A percentile compares a stretch with the other conserved stretches of the same genome.
Evolutionary conservation across 2,113 vertebrate species (phyloP).

Genomic region (Caracal caracal): DNA sequence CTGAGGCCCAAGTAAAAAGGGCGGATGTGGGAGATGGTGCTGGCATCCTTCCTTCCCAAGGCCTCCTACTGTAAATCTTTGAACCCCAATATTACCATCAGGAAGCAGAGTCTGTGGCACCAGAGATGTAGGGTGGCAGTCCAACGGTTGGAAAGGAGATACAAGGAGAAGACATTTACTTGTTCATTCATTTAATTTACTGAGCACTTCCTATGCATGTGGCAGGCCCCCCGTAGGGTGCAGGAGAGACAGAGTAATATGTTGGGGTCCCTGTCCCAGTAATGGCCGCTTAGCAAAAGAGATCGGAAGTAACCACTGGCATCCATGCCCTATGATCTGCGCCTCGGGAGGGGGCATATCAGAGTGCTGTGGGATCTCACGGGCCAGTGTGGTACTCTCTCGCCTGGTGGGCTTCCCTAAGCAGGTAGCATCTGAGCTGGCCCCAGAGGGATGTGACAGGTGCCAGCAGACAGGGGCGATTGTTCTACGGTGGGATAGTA

Average conservation of each 20-base stretch:
- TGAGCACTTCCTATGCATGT: not conserved
- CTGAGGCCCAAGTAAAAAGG: not conserved
- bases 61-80: not conserved
- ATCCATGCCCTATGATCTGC: fast-evolving
- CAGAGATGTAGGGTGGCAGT: not conserved
- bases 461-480: not conserved
- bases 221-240: fast-evolving
- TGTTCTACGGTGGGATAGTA: not conserved
- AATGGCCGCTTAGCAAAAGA: not conserved
- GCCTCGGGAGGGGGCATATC: not conserved
- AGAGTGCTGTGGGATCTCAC: too few species aligned
- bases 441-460: not conserved
- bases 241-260: not conserved
- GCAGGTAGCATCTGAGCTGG: not conserved
- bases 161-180: not conserved
- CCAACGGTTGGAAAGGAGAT: not conserved
- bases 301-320: not conserved
- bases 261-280: too few species aligned
- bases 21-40: not conserved
- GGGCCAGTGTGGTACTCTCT: not conserved
- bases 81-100: not conserved
- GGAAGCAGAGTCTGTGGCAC: not conserved
- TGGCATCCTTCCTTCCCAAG: not conserved
- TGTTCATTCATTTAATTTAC: not conserved
- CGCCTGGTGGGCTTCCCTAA: not conserved